Evolutionary conservation across 1,140 invertebrate species (phyloP), one percentile per base, ranked within the genome.

Genomic region (Apocrypta bakeri): DNA sequence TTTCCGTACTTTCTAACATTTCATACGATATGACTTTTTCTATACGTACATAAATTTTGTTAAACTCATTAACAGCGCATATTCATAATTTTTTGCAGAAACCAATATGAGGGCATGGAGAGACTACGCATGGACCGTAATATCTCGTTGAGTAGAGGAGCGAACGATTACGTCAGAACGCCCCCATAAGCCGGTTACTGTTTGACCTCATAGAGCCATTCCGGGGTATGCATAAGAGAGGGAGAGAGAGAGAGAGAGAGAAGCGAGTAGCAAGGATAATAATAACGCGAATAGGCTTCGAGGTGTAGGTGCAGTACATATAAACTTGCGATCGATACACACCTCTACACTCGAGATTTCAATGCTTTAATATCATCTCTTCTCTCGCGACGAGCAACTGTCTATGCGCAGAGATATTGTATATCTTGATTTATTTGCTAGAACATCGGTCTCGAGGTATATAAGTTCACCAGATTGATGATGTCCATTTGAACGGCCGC

Each of bases 151-250:
- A 66, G 25, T 66, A 25, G 63, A 8, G 25, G 27, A 63, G 61
- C 61, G 4, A 63, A n/a, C 24, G 61, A 9, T 66, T 29, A 66
- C 63, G 48, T 56, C 48, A 56, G 48, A 21, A 56, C 48, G 48
- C 48, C 68, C 14, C 48, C 24, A 40, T 80, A 80, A 73, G 79
- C 48, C 79, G 69, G 79, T 74, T 80, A 73, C 69, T 33, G 69
- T 24, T 17, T 73, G 69, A 37, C 69, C 48, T 63, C 31, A 3
- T 40, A 64, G 69, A 61, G 61, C 11, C 27, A 21, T 25, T 56
- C 9, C 24, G 8, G 8, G 64, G n/a, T 56, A 56, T 56, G 48
- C 17, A n/a, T 21, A 21, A 56, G 21, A 56, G 48, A 37, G 33
- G 2, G 33, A 37, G 33, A 9, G 33, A 9, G 9, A 9, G 33